Conservation (phyloP, 2,888 invertebrate species). For the Silvanus unidentatus region DNA sequence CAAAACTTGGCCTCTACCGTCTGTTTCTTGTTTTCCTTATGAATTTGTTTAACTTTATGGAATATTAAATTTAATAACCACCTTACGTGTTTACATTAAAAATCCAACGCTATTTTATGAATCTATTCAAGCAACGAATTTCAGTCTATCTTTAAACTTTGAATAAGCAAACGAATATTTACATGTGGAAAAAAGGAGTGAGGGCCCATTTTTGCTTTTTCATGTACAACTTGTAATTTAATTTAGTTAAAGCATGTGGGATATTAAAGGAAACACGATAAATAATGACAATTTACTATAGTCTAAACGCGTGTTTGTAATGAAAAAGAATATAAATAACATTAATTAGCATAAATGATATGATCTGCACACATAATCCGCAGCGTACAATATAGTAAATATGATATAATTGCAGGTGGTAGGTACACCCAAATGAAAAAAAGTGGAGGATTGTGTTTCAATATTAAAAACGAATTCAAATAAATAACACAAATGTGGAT, state of each 20-base stretch:
- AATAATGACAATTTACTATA: conserved; percentile 7
- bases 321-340: conserved; percentile 23
- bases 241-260: conserved; percentile 7
- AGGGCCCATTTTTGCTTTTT: no score
- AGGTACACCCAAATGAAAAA: conserved; percentile 3
- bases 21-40: conserved; percentile 34
- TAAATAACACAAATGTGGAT: no score
- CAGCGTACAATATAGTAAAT: no score
- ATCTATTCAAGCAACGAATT: no score
- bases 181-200: no score
- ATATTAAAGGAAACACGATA: conserved; percentile 4
- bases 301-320: background rate
- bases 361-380: conserved; percentile 16
- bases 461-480: no score
- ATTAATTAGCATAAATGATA: conserved; percentile 25
- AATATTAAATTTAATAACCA: conserved; percentile 35
- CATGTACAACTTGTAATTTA: conserved; percentile 2
- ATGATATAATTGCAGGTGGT: no score
- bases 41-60: conserved; percentile 38
- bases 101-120: no score
- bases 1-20: conserved; percentile 40
- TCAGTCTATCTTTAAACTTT: no score
- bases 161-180: no score
- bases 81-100: background rate
- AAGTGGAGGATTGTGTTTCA: background rate